Conservation (phyloP, 2,113 vertebrate genomes). For the Scortum barcoo region DNA sequence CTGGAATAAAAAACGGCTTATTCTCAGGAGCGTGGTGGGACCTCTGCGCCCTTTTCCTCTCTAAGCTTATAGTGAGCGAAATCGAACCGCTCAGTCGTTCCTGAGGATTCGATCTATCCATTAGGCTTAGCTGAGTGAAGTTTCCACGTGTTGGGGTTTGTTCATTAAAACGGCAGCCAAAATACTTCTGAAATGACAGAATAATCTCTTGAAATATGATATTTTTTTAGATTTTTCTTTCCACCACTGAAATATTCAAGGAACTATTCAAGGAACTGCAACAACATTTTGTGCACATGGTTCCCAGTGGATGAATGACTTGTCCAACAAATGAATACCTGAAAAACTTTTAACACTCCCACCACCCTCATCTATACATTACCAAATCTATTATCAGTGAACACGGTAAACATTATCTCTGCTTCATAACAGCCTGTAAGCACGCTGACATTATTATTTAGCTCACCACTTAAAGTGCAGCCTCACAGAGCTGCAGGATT, state of each 20-base stretch:
- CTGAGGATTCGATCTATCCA: constrained; percentile 32
- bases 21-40: background rate
- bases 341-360: background rate
- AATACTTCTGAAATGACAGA: background rate
- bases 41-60: background rate
- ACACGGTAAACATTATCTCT: no score
- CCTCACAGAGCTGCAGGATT: background rate
- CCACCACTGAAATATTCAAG: no score
- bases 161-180: background rate
- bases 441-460: background rate
- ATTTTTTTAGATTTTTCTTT: background rate
- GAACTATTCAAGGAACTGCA: background rate
- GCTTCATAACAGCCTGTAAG: no score
- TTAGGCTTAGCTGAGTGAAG: constrained; percentile 29
- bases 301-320: background rate
- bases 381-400: background rate
- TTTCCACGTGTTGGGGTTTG: background rate
- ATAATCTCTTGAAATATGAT: background rate
- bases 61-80: background rate
- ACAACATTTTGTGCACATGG: background rate
- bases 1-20: constrained; percentile 28
- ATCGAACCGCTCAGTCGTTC: constrained; percentile 10
- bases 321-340: background rate
- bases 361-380: background rate
- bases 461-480: background rate